Evolutionary conservation across 64 coral and sea anemone genomes (phyloP).

Genomic region (Trachythela sp.): DNA sequence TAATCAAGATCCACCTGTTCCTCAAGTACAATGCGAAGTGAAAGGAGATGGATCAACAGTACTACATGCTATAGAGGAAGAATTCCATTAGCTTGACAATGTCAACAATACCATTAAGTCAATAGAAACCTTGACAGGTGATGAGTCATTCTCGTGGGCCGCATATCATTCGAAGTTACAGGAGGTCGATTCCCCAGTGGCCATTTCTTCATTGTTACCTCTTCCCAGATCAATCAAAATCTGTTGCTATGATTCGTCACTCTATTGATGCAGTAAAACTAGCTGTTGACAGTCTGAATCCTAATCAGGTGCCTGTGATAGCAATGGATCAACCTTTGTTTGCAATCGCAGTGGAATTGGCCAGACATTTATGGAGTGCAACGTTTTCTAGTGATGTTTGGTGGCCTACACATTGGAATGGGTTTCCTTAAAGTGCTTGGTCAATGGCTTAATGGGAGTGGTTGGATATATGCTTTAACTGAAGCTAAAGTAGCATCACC

Average conservation of each 20-base stretch:
- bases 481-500: slow-evolving; percentile 50
- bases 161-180: neutral
- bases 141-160: neutral
- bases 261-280: slow-evolving; percentile 26
- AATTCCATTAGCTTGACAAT: neutral
- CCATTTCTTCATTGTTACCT: neutral
- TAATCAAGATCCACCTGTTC: neutral
- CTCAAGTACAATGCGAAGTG: neutral
- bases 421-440: slow-evolving; percentile 16
- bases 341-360: slow-evolving; percentile 9
- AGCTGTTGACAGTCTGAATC: slow-evolving; percentile 19
- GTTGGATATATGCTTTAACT: slow-evolving; percentile 47
- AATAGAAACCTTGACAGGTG: neutral
- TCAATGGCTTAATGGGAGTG: slow-evolving; percentile 46
- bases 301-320: neutral
- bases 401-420: neutral
- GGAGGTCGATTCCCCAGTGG: neutral
- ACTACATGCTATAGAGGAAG: neutral
- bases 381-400: neutral
- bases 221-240: slow-evolving; percentile 31
- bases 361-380: neutral
- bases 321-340: neutral
- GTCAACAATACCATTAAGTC: neutral
- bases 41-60: neutral
- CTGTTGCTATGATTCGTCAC: slow-evolving; percentile 49